Percentiles rank a stretch among this genome's conserved stretches.
Evolutionary conservation across 2,797 vertebrate species (phyloP).

Genomic region (Dendrocincla fuliginosa): DNA sequence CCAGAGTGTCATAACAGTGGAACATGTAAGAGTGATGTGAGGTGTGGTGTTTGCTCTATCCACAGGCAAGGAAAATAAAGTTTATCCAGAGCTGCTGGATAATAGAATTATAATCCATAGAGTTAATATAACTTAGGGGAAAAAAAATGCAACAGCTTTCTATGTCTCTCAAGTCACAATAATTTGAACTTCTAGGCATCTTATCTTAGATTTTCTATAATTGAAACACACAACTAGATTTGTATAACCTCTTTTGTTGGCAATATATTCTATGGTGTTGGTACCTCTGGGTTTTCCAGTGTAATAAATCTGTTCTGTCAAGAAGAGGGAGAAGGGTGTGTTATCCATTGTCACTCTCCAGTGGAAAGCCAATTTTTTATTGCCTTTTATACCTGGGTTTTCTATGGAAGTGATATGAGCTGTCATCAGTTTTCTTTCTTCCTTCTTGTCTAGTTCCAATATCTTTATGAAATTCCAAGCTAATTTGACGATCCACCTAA

Average conservation of each 20-base stretch:
- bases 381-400: neutral
- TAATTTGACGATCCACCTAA: neutral
- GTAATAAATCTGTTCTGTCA: neutral
- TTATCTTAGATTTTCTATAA: neutral
- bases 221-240: neutral
- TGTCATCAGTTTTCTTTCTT: neutral
- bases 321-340: neutral
- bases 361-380: neutral
- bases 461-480: constrained; percentile 2
- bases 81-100: neutral
- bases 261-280: neutral
- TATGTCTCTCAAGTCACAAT: neutral
- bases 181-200: neutral
- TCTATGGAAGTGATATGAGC: neutral
- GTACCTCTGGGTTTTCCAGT: neutral
- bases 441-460: neutral
- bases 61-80: neutral
- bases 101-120: neutral
- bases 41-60: neutral
- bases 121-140: neutral
- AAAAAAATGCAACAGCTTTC: neutral
- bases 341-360: neutral
- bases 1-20: neutral
- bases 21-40: neutral
- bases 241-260: neutral